Percentiles rank a stretch among this genome's conserved stretches.
Conservation (phyloP, 1,140 invertebrate genomes). For the Aphelinus atriplicis region DNA sequence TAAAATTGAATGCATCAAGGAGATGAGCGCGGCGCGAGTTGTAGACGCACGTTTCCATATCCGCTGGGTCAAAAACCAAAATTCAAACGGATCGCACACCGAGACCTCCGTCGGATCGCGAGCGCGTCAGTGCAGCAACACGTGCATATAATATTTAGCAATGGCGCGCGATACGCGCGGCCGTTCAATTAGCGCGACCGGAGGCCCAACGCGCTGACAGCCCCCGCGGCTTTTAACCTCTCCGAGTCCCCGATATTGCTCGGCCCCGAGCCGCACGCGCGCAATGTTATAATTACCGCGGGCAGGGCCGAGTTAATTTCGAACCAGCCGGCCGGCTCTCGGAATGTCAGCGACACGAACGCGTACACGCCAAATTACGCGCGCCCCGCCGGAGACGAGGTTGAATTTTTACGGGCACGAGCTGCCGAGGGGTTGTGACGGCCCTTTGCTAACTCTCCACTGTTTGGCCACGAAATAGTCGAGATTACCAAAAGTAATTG, state of each 20-base stretch:
- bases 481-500: too few relatives aligned
- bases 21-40: too few relatives aligned
- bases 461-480: too few relatives aligned
- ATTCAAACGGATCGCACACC: too few relatives aligned
- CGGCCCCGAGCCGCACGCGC: neutral
- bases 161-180: neutral
- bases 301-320: slow-evolving; percentile 15
- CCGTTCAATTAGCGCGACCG: slow-evolving; percentile 32
- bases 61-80: too few relatives aligned
- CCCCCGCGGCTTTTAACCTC: slow-evolving; percentile 10
- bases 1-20: too few relatives aligned
- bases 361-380: slow-evolving; percentile 14
- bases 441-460: too few relatives aligned
- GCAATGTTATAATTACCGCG: slow-evolving; percentile 22
- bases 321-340: neutral
- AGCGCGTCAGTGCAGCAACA: neutral
- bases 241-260: slow-evolving; percentile 7
- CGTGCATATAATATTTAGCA: neutral
- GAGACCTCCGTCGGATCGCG: neutral
- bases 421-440: too few relatives aligned
- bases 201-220: neutral
- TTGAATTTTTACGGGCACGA: too few relatives aligned
- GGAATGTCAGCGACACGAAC: slow-evolving; percentile 4
- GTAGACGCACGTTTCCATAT: too few relatives aligned
- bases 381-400: too few relatives aligned